Base-by-base conservation (phyloP, 2,797 vertebrate species). In the Australoheros facetus region DNA sequence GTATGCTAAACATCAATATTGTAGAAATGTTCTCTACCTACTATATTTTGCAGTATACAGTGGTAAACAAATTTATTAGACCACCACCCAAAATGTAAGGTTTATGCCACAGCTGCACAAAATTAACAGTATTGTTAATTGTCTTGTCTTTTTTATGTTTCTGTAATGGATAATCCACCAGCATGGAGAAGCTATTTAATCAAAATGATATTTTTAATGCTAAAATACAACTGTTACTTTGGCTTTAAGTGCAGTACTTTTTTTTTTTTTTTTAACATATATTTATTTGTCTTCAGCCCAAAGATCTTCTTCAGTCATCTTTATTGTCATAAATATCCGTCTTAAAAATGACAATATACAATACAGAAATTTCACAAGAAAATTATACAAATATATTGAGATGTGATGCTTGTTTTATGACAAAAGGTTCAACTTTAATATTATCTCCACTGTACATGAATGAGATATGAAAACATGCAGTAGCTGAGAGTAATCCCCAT, bases 341-440 rank as follows among this genome's bases (percentile, higher is more conserved):
- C 88, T 88, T 87, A 89, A 85, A 91, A 91, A 87, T 81, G 81
- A 92, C 88, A 91, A 90, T 62, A 89, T 84, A 78, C 57, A 79
- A 66, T 85, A 91, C 77, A 74, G 45, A 85, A 64, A 86, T 55
- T 75, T 82, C 73, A 93, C 92, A 91, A 88, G 69, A 81, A 94
- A 92, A 93, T 75, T 59, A 82, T 87, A 95, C 93, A 93, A 93
- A 93, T 92, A 95, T 91, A 94, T 87, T 90, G 90, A 89, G 79
- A 88, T 91, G 82, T 91, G 86, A 86, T 89, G 90, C 79, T 90
- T 87, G 78, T 90, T 91, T 85, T 80, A 80, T 91, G 83, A 93
- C 91, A 88, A 71, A 84, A 86, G 69, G 26, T 83, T 86, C 1
- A 89, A 89, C 85, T 89, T 82, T 76, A 48, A 87, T 91, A 66